Evolutionary conservation across 2,888 invertebrate species (phyloP).

Genomic region (Iphiclides podalirius): DNA sequence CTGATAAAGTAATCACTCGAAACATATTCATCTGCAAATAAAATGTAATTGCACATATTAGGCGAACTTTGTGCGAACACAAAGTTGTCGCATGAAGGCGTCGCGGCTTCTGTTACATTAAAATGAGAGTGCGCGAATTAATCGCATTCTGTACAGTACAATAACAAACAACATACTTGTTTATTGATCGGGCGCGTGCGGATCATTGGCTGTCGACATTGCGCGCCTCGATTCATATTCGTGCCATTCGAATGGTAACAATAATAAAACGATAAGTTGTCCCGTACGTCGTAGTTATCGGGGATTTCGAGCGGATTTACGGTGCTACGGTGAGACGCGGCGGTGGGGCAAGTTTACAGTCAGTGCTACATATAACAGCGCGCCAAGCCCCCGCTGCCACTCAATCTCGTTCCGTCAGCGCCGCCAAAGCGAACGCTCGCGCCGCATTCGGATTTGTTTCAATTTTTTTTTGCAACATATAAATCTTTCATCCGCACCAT

Average conservation of each 20-base stretch:
- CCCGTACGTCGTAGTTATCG: slow-evolving; percentile 29
- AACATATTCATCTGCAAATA: too few species aligned
- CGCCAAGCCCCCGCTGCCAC: slow-evolving; percentile 44
- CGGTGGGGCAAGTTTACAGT: slow-evolving; percentile 30
- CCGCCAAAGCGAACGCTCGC: slow-evolving; percentile 34
- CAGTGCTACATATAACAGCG: slow-evolving; percentile 41
- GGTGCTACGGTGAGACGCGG: slow-evolving; percentile 27
- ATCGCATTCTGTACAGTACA: neutral
- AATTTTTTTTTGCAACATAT: slow-evolving; percentile 23
- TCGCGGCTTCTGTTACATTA: neutral
- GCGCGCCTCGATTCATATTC: slow-evolving; percentile 37
- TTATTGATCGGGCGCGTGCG: slow-evolving; percentile 34
- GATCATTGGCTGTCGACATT: slow-evolving; percentile 28
- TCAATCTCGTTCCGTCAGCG: slow-evolving; percentile 43
- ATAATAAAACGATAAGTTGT: slow-evolving; percentile 32
- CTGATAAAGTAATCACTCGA: too few species aligned
- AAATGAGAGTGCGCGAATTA: slow-evolving; percentile 6
- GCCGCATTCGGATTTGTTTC: slow-evolving; percentile 18
- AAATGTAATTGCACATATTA: too few species aligned
- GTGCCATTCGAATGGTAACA: slow-evolving; percentile 32
- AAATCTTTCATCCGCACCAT: slow-evolving; percentile 32
- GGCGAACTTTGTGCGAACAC: too few species aligned
- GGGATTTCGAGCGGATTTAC: slow-evolving; percentile 16
- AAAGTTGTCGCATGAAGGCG: too few species aligned
- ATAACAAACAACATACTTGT: slow-evolving; percentile 32